These are phyloP conservation scores for Herpetotheres cachinnans DNA, from an alignment of 2,113 vertebrate species.

Conservation along the genomic window DNA sequence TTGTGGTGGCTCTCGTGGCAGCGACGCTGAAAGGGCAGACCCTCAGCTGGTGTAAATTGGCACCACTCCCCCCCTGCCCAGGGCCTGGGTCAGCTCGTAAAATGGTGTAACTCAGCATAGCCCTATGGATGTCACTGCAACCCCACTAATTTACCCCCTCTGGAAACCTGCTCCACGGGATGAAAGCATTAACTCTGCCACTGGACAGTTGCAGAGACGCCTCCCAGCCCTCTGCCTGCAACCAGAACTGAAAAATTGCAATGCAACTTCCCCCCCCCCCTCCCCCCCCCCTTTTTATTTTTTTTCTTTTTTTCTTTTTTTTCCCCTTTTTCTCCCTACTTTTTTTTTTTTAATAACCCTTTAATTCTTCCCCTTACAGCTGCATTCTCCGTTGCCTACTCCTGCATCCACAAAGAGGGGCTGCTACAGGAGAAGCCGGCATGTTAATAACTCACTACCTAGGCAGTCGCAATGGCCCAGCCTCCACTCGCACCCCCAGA, in stretches of 20 bases:
- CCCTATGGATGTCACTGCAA: neutral
- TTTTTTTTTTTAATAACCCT: neutral
- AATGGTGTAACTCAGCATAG: neutral
- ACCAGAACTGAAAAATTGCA: neutral
- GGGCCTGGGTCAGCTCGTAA: neutral
- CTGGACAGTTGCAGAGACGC: rapidly evolving
- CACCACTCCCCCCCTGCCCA: rapidly evolving
- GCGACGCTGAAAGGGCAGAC: neutral
- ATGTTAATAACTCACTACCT: neutral
- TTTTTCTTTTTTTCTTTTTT: too few species aligned
- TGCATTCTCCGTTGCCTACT: neutral
- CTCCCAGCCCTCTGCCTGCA: neutral
- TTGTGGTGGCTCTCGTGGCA: neutral
- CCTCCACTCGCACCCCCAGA: neutral
- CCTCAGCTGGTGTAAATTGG: neutral
- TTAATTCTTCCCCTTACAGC: neutral
- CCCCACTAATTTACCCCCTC: neutral
- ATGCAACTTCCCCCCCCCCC: neutral
- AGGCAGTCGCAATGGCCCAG: neutral
- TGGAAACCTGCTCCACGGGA: rapidly evolving
- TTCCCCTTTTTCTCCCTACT: rapidly evolving
- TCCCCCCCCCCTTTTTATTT: too few species aligned
- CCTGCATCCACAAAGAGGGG: neutral
- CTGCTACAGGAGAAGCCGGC: neutral
- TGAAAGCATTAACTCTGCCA: neutral